A percentile compares a stretch with the other conserved stretches of the same genome.
These are phyloP conservation scores for Aurelia sp. DNA, from an alignment of 30 jellyfish, hydroid and myxozoan species.

Conservation along the genomic window DNA sequence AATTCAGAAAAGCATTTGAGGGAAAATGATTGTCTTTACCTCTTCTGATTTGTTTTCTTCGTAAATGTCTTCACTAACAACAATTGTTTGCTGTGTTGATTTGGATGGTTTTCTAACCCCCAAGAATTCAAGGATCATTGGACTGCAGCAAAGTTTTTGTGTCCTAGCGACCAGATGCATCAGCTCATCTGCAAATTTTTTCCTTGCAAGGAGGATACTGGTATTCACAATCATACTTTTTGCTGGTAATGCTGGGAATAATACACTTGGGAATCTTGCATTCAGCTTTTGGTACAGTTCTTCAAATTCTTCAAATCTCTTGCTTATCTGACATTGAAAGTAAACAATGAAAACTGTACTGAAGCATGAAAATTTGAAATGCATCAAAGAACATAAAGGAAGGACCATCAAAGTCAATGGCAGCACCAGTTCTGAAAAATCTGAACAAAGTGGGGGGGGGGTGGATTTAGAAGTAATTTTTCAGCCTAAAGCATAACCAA, in stretches of 20 bases:
- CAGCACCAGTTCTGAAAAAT: too few relatives aligned
- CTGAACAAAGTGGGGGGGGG: too few relatives aligned
- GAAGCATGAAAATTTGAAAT: too few relatives aligned
- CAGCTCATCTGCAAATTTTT: conserved; percentile 72
- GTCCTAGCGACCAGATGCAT: conserved; percentile 89
- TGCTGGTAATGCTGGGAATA: conserved; percentile 82
- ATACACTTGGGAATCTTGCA: conserved; percentile 91
- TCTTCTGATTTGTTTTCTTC: conserved; percentile 34
- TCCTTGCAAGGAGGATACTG: conserved; percentile 46
- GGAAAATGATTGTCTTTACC: background rate
- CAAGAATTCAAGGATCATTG: conserved; percentile 91
- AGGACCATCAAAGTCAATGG: too few relatives aligned
- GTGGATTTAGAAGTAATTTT: too few relatives aligned
- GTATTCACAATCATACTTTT: conserved; percentile 64
- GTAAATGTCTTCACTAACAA: conserved; percentile 59
- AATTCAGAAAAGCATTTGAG: background rate
- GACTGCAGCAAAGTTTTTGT: conserved; percentile 96
- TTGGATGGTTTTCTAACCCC: conserved; percentile 66
- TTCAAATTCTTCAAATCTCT: conserved; percentile 90
- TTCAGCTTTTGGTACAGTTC: conserved; percentile 78
- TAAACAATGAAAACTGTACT: too few relatives aligned
- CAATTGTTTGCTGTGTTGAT: conserved; percentile 28
- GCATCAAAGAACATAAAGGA: too few relatives aligned
- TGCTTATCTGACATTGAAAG: conserved; percentile 51
- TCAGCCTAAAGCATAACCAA: too few relatives aligned